These are phyloP conservation scores for Enteromius radiatus DNA, from an alignment of 2,797 vertebrate genomes.

Conservation along the genomic window DNA sequence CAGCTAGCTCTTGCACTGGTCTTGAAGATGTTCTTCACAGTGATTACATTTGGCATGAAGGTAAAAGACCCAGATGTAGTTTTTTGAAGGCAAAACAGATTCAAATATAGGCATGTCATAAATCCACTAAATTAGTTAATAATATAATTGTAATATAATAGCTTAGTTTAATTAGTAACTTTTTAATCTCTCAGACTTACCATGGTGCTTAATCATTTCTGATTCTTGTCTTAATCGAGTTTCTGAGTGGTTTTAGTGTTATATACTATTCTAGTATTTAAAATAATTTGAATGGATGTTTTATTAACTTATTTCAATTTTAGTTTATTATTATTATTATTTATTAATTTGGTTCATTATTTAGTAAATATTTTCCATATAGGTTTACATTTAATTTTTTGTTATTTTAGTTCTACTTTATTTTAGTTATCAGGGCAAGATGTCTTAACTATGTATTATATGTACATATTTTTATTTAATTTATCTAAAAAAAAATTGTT, in stretches of 20 bases:
- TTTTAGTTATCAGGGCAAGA: too few species aligned
- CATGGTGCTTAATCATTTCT: neutral
- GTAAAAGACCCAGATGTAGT: conserved; percentile 68
- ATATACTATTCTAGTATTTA: neutral
- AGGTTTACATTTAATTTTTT: too few species aligned
- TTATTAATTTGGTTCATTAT: too few species aligned
- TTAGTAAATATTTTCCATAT: too few species aligned
- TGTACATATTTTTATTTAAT: neutral
- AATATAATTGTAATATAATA: neutral
- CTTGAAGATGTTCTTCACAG: conserved; percentile 91
- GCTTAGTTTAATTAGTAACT: neutral
- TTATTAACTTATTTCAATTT: neutral
- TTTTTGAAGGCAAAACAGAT: neutral
- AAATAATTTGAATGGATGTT: neutral
- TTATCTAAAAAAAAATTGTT: neutral
- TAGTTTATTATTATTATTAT: neutral
- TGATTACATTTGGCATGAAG: conserved; percentile 98
- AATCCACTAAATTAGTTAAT: neutral
- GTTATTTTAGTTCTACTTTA: too few species aligned
- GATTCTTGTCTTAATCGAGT: neutral
- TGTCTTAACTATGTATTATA: too few species aligned
- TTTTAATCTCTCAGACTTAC: neutral
- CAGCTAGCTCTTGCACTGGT: conserved; percentile 88
- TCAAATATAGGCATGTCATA: neutral
- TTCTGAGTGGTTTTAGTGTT: neutral